Base-by-base conservation (phyloP, 2,888 invertebrate species). In the Rhagophthalmus giganteus region DNA sequence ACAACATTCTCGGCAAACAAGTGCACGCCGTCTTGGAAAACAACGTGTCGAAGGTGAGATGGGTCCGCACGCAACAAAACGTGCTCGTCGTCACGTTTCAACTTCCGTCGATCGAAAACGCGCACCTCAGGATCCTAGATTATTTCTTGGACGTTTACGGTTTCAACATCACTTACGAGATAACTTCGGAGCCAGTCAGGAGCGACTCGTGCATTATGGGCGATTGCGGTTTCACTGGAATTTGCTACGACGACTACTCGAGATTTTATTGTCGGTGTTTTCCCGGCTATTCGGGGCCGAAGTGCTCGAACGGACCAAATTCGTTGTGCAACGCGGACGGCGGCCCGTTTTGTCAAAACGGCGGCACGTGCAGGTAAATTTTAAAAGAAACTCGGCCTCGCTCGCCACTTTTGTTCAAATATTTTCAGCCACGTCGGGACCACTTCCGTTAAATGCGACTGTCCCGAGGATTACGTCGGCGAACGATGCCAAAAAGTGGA, bases 81-180 rank as follows among this genome's bases (percentile, higher is more conserved):
- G 91, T 86, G 60, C 76, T 94, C 55, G 89, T 91, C 47, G 82
- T 94, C 55, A 87, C 88, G 58, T 83, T 94, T 63, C 77, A 80
- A 30, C 79, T 93, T 63, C 79, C 84, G 60, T 78, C 84, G 13
- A 76, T 87, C 51, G 89, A 90, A 69, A 89, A 90, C 5, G 87
- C 89, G 16, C 52, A 94, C 75, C 78, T 94, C 46, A 79, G 94
- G 2, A 92, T 91, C 0, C 76, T 91, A 56, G 84, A 88, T 67
- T 84, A 87, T 44, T 80, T 94, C 16, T 78, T 94, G 53, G 87
- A 92, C 55, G 90, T 93, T 27, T 93, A 88, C 69, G 94, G 94
- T 8, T 94, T 95, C 77, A 94, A 95, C 76, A 85, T 94, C 64
- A 94, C 94, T 14, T 94, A 94, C 71, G 90, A 93, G 69, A 86